A percentile compares a stretch with the other conserved stretches of the same genome.
These are phyloP conservation scores for Antedon mediterranea DNA, from an alignment of 53 echinoderm and acorn worm genomes.

Conservation along the genomic window DNA sequence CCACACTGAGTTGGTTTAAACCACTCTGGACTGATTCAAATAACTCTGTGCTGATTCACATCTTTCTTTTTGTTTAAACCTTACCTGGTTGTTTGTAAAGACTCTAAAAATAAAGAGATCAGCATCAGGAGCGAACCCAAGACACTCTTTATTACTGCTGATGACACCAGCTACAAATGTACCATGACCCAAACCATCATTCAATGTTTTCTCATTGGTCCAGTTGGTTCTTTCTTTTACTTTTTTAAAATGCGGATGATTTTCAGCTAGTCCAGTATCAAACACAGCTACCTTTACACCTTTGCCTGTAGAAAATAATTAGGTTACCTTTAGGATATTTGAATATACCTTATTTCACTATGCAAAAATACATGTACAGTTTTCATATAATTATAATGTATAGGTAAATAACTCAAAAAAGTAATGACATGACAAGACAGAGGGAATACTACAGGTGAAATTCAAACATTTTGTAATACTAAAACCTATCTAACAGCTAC, in stretches of 20 bases:
- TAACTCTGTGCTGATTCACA: too few species aligned
- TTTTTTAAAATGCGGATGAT: constrained; percentile 92
- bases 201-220: constrained; percentile 95
- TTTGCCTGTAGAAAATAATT: constrained; percentile 27
- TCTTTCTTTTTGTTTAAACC: background rate
- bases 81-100: constrained; percentile 92
- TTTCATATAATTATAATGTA: too few species aligned
- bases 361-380: too few species aligned
- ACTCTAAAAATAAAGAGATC: constrained; percentile 91
- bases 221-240: constrained; percentile 90
- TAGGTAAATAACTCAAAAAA: too few species aligned
- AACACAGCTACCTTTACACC: constrained; percentile 89
- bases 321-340: too few species aligned
- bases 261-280: constrained; percentile 92
- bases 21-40: too few species aligned
- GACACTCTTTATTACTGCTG: constrained; percentile 77
- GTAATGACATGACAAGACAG: too few species aligned
- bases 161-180: constrained; percentile 98
- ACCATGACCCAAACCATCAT: constrained; percentile 96
- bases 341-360: too few species aligned
- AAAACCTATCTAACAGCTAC: too few species aligned
- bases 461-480: too few species aligned
- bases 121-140: constrained; percentile 95
- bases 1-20: too few species aligned
- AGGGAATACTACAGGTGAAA: too few species aligned